Evolutionary conservation across 2,797 vertebrate genomes (phyloP), one percentile per base, ranked within the genome.

Genomic region (Pygocentrus nattereri): DNA sequence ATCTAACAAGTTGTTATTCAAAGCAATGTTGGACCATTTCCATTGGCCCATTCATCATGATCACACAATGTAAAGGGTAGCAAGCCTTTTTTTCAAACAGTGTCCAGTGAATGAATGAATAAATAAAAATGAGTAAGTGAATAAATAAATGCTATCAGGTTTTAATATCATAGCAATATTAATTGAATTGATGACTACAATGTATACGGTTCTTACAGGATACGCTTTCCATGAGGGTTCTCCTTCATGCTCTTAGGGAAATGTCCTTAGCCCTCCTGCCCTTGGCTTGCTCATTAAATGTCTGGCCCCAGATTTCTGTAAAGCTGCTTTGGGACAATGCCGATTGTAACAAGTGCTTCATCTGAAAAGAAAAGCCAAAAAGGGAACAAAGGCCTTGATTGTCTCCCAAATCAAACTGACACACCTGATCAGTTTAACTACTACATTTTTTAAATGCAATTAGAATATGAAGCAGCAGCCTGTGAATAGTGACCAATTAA

Each of bases 341-440:
- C 54, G n/a, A 58, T 58, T 58, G 54, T 58, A 54, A 54, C 54
- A 54, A 65, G 31, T 10, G 34, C 34, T 41, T 41, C 19, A 44
- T n/a, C 21, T 68, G 64, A 68, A 68, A 23, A n/a, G 64, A 68
- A 68, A 18, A 31, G 15, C 61, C 30, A 64, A 64, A 34, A 13
- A 5, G 21, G 18, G 23, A 10, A 68, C 64, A 68, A 21, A 41
- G 21, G 64, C 21, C 38, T 41, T 68, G 64, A 68, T 68, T 68
- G 41, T 68, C 64, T 68, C 34, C 21, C 21, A 44, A 21, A 68
- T 41, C 64, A 68, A 3, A 34, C 10, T 12, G 19, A 44, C 34
- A n/a, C 8, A 68, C 34, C 25, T 68, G 34, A 68, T 68, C 41
- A 41, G 64, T 44, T 68, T 68, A 68, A 68, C 34, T 67, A n/a